Evolutionary conservation across 2,113 vertebrate genomes (phyloP), one percentile per base, ranked within the genome.

Genomic region (Epinephelus moara): DNA sequence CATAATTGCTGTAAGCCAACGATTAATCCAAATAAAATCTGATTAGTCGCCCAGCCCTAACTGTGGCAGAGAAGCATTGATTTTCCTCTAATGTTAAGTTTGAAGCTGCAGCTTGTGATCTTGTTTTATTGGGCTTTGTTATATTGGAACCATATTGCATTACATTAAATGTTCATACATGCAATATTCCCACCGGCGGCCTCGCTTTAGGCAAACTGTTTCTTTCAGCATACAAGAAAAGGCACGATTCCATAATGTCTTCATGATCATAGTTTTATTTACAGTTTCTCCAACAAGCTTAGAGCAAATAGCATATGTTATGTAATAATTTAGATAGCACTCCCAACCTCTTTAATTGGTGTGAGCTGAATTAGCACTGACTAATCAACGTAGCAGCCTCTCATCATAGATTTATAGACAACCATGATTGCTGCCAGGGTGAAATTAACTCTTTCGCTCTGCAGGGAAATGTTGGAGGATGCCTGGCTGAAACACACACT

Each of bases 331-430:
- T 85, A 76, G 53, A 89, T 84, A 47, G 57, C 81, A 69, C 30
- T 55, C 30, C 42, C 52, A 78, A 49, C 62, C 78, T 30, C 42
- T 70, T 83, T 88, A 88, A 93, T 88, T 90, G 74, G 70, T 61
- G 30, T n/a, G 73, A 84, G 76, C 56, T 81, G 86, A 83, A 90
- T 86, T 88, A 87, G 23, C 84, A 62, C 67, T 50, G 47, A 81
- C 76, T 88, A 87, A 92, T 92, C 85, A 89, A 84, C 82, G 81
- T 56, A 81, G 78, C 81, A 70, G 70, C 62, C 64, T 68, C 88
- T 85, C 90, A 76, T 89, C 82, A 85, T 73, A 78, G 88, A 90
- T 92, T 88, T 90, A 89, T 85, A 83, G 86, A 87, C 23, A 45
- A 67, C 42, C 19, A 59, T 79, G 89, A 88, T 85, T 70, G 70